Evolutionary conservation across 2,797 vertebrate species (phyloP).

Genomic region (Eleutherodactylus coqui): DNA sequence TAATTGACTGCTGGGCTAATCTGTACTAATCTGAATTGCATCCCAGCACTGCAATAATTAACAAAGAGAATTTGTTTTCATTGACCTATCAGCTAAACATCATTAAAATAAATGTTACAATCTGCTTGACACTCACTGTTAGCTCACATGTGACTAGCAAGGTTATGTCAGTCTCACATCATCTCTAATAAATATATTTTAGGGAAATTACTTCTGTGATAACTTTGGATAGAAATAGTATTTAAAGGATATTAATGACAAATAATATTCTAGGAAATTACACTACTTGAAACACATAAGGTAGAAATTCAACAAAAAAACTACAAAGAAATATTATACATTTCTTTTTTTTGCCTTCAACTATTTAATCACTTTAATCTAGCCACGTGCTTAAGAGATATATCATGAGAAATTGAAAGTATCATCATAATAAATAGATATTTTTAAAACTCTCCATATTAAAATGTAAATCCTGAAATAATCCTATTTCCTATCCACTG

Average conservation of each 20-base stretch:
- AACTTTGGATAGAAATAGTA: neutral
- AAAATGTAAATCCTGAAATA: too few species aligned
- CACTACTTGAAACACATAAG: neutral
- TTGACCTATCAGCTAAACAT: slow-evolving; percentile 1
- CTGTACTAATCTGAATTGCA: slow-evolving; percentile 23
- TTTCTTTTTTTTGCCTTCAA: neutral
- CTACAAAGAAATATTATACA: neutral
- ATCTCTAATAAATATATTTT: neutral
- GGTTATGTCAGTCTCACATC: neutral
- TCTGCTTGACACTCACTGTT: neutral
- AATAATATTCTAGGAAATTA: neutral
- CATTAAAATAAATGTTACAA: slow-evolving; percentile 14
- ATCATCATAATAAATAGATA: too few species aligned
- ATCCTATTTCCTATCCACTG: too few species aligned
- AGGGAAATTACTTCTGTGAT: neutral
- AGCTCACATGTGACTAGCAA: neutral
- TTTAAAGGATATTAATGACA: neutral
- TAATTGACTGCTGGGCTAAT: slow-evolving; percentile 13
- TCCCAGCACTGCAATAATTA: slow-evolving; percentile 14
- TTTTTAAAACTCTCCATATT: too few species aligned
- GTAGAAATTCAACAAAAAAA: neutral
- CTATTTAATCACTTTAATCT: neutral
- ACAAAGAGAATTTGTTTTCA: slow-evolving; percentile 2
- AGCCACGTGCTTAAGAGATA: too few species aligned
- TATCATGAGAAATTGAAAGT: too few species aligned